Base-by-base conservation (phyloP, 2,888 invertebrate genomes). In the Pseudeuparius sepicola region DNA sequence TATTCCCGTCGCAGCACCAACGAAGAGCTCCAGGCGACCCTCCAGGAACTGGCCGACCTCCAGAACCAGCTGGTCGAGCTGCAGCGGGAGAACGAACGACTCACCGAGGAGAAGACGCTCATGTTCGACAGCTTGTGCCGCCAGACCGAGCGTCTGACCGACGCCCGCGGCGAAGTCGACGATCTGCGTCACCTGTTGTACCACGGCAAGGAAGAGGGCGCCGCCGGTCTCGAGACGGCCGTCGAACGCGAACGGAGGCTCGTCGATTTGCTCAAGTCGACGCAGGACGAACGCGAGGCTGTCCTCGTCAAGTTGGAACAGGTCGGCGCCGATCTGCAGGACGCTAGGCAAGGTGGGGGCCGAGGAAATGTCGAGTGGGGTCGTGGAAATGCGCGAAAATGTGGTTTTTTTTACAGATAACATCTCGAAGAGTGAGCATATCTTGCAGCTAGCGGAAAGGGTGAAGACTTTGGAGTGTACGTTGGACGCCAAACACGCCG, bases 141-240 rank as follows among this genome's bases (percentile, higher is more conserved):
- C 11, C 93, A 93, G 64, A 90, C 90, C 1, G 90, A 90, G 61
- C 84, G 89, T 57, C 65, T 93, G 1, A 89, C 90, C 57, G 89
- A 90, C 52, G 80, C 85, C 15, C 71, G 90, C 34, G 76, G 78
- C 4, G 84, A 79, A 67, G 85, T 89, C 40, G 86, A 85, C 48
- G 84, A 85, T 1, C 62, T 93, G 26, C 87, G 89, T 57, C 84
- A 82, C 52, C 61, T 90, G 33, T 61, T 85, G 31, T 66, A 83
- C 31, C n/a, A n/a, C n/a, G n/a, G n/a, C n/a, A 70, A 77, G 9
- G 82, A 79, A 45, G 75, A 78, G 2, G 39, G 35, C 4, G 25
- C 23, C 2, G 36, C 23, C 13, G 61, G 65, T 31, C 59, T 63
- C 4, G 79, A 82, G 50, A 67, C 76, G 3, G 70, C 72, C 24